phyloP scores from a whole-genome alignment of 2,888 invertebrate species.

The Drosophila recens region DNA sequence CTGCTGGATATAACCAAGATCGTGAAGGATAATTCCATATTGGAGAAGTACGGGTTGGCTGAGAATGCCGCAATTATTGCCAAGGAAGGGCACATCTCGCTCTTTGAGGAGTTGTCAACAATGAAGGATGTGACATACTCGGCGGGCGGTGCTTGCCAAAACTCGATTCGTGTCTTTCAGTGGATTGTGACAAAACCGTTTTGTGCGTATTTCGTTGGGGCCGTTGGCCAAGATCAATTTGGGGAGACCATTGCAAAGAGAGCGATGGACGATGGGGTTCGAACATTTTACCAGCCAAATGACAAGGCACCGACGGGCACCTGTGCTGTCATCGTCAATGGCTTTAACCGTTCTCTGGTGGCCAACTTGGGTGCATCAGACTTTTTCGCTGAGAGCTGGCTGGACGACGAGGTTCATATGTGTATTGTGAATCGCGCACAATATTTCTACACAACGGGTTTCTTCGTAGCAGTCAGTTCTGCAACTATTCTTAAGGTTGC shows the following conservation, averaged over 20 bases:
- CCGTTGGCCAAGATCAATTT: slow-evolving; percentile 65
- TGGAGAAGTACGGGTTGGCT: slow-evolving; percentile 61
- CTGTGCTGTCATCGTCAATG: slow-evolving; percentile 63
- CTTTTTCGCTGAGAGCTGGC: slow-evolving; percentile 52
- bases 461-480: slow-evolving; percentile 64
- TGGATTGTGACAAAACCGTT: slow-evolving; percentile 61
- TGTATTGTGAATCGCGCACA: slow-evolving; percentile 50
- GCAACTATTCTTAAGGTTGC: slow-evolving; percentile 36
- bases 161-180: slow-evolving; percentile 63
- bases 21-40: slow-evolving; percentile 51
- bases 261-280: slow-evolving; percentile 55
- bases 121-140: slow-evolving; percentile 57
- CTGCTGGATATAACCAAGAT: slow-evolving; percentile 61
- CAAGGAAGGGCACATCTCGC: slow-evolving; percentile 54
- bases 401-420: slow-evolving; percentile 47
- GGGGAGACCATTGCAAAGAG: slow-evolving; percentile 59
- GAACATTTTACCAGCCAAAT: slow-evolving; percentile 52
- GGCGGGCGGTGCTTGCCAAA: slow-evolving; percentile 73
- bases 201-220: slow-evolving; percentile 45
- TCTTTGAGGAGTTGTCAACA: slow-evolving; percentile 62
- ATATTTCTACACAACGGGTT: slow-evolving; percentile 64
- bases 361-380: slow-evolving; percentile 70
- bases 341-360: slow-evolving; percentile 55
- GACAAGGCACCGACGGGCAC: slow-evolving; percentile 55
- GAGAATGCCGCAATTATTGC: slow-evolving; percentile 65